Conservation (phyloP, 2,113 vertebrate genomes). For the Salminus brasiliensis region DNA sequence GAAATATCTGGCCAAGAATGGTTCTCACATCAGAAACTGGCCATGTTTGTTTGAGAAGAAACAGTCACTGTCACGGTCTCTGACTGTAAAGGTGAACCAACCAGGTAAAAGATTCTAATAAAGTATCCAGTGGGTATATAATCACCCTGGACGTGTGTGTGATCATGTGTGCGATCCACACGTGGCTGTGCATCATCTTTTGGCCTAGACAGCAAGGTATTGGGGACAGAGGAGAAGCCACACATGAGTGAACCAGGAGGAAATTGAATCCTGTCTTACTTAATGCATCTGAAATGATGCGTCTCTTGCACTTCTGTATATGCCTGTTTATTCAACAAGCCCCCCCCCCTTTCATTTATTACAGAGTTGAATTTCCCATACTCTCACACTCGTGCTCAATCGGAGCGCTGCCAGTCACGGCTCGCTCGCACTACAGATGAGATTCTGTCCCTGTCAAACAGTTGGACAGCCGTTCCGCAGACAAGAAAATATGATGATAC, state of each 20-base stretch:
- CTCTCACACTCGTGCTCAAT: neutral
- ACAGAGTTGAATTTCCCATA: slow-evolving; percentile 38
- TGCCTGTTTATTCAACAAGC: slow-evolving; percentile 55
- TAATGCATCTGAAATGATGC: slow-evolving; percentile 65
- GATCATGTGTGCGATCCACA: neutral
- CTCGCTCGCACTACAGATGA: neutral
- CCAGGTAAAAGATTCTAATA: too few relatives aligned
- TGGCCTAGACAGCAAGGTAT: slow-evolving; percentile 1
- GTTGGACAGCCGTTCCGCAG: neutral
- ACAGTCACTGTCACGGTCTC: too few relatives aligned
- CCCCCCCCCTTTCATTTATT: slow-evolving; percentile 47
- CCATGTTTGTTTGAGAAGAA: too few relatives aligned
- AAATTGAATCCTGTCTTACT: slow-evolving; percentile 68
- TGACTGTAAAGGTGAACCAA: too few relatives aligned
- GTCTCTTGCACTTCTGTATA: slow-evolving; percentile 58
- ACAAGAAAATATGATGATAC: neutral
- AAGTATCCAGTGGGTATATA: neutral
- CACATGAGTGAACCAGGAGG: slow-evolving; percentile 53
- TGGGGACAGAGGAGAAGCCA: slow-evolving; percentile 62
- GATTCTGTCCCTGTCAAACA: slow-evolving; percentile 1
- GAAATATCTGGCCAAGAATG: too few relatives aligned
- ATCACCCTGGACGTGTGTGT: neutral
- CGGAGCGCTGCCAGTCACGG: neutral
- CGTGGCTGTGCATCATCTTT: too few relatives aligned
- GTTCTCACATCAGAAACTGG: too few relatives aligned